phyloP scores from a whole-genome alignment of 2,888 invertebrate species.

The Griposia aprilina region DNA sequence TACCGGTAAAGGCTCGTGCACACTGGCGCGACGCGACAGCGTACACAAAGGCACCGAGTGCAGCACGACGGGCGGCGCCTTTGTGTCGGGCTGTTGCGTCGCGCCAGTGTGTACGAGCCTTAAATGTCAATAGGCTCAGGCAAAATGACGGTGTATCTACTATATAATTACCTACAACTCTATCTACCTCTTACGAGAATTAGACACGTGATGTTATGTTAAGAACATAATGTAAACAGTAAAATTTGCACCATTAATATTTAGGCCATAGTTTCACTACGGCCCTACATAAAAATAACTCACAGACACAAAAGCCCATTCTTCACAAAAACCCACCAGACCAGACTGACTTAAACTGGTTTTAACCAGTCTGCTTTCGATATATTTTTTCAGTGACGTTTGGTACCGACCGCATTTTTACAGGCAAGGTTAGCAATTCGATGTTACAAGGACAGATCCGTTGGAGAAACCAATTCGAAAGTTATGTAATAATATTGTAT shows the following conservation, averaged over 20 bases:
- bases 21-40: no score
- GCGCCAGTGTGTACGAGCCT: no score
- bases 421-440: conserved; percentile 51
- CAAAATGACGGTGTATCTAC: no score
- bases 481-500: background rate
- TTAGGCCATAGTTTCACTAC: background rate
- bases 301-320: background rate
- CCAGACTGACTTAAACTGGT: conserved; percentile 38
- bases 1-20: background rate
- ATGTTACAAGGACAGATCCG: conserved; percentile 21
- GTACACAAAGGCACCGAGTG: no score
- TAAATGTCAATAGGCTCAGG: no score
- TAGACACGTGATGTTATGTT: background rate
- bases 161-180: background rate
- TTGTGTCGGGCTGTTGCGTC: no score
- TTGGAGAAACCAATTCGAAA: conserved; percentile 10
- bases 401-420: conserved; percentile 42
- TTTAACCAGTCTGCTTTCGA: conserved; percentile 10
- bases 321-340: conserved; percentile 3
- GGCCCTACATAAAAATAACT: background rate
- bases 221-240: background rate
- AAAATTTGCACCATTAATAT: background rate
- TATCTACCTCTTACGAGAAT: background rate
- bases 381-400: conserved; percentile 9
- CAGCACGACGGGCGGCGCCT: no score